Evolutionary conservation across 2,113 vertebrate species (phyloP), one percentile per base, ranked within the genome.

Genomic region (Sitta europaea): DNA sequence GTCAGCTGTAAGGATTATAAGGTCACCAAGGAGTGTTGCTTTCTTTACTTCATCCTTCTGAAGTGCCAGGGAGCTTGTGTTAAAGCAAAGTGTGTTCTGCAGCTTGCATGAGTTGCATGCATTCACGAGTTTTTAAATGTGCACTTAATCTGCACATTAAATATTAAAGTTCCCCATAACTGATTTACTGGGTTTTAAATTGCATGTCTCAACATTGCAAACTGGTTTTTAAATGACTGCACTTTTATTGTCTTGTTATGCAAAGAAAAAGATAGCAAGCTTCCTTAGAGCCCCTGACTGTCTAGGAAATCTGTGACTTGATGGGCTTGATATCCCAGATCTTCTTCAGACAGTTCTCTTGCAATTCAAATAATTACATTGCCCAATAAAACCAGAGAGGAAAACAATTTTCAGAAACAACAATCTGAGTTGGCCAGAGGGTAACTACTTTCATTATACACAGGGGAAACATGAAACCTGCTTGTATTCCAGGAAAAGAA

Each of bases 361-460:
- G 87, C 88, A 76, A 94, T 93, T 96, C 90, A 94, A 96, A 95
- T 96, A 95, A 96, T 88, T 94, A 86, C 67, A 94, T 77, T 90
- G 54, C 48, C 54, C 93, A 85, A 81, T 94, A 92, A 95, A 96
- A 96, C 16, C 21, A 57, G 86, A 79, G 82, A 83, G 89, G 62
- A 96, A 96, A 96, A 77, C 66, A 86, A 65, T 92, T 85, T 82
- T 96, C 80, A 95, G 95, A 89, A 96, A 55, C 92, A 96, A 70
- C 92, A 88, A 35, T 97, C 82, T 94, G 80, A 96, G 55, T 29
- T 94, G 92, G 91, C 94, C 96, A 97, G 96, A 97, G 95, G 97
- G 97, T 92, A 97, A 96, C 87, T 95, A 58, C 96, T 97, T 95
- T 86, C 90, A 89, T 94, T 96, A 95, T 83, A 94, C 92, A 92